These are phyloP conservation scores for Aleiodes sp. DNA, from an alignment of 1,140 invertebrate genomes.

Conservation along the genomic window DNA sequence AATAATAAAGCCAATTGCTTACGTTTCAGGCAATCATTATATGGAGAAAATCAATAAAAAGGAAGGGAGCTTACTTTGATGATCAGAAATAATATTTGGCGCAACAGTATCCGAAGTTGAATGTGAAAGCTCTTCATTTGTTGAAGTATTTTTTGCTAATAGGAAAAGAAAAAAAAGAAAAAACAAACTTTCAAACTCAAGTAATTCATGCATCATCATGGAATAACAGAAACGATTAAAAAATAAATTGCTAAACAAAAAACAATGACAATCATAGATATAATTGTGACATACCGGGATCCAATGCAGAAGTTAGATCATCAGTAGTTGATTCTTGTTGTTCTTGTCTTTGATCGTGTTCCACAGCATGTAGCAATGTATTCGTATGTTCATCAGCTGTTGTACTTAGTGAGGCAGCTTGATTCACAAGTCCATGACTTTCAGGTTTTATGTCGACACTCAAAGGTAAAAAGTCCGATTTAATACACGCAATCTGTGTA, in stretches of 20 bases:
- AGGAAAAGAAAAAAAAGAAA: conserved; percentile 33
- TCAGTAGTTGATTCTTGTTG: conserved; percentile 48
- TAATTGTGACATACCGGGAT: conserved; percentile 52
- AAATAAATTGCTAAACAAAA: conserved; percentile 20
- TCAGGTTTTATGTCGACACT: too few species aligned
- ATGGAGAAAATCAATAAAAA: too few species aligned
- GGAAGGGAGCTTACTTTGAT: conserved; percentile 45
- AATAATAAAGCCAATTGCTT: conserved; percentile 15
- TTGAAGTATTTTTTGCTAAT: conserved; percentile 42
- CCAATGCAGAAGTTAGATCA: conserved; percentile 52
- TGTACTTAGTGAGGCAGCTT: too few species aligned
- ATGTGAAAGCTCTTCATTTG: conserved; percentile 36
- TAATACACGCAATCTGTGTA: background rate
- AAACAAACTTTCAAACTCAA: conserved; percentile 25
- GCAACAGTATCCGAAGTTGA: conserved; percentile 39
- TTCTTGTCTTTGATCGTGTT: conserved; percentile 46
- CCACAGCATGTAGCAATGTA: conserved; percentile 22
- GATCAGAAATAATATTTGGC: conserved; percentile 45
- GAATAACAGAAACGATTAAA: conserved; percentile 4
- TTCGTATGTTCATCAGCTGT: background rate
- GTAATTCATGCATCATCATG: background rate
- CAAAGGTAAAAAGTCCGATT: conserved; percentile 52
- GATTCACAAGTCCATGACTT: too few species aligned
- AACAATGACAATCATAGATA: conserved; percentile 23
- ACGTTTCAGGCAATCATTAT: too few species aligned